Evolutionary conservation across 2,797 vertebrate species (phyloP).

Genomic region (Anguilla anguilla): DNA sequence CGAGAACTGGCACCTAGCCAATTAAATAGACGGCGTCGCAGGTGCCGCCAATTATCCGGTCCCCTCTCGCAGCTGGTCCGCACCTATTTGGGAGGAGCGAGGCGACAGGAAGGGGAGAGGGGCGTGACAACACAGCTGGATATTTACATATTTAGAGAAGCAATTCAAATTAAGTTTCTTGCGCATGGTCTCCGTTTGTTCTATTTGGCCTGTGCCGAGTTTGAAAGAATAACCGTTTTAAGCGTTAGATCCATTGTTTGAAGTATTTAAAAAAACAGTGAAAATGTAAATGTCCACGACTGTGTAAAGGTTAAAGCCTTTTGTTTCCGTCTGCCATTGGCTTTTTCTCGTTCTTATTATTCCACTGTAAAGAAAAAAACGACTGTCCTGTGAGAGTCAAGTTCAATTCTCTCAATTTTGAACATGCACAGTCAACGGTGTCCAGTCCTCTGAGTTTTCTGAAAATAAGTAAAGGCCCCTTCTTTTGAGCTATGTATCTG

Average conservation of each 20-base stretch:
- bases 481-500: not conserved
- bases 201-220: not conserved
- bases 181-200: not conserved
- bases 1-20: too few relatives aligned
- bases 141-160: not conserved
- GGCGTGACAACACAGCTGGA: not conserved
- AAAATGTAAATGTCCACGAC: not conserved
- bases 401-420: not conserved
- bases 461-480: slow-evolving; percentile 30
- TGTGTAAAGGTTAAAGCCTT: not conserved
- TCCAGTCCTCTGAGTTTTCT: not conserved
- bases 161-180: not conserved
- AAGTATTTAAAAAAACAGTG: not conserved
- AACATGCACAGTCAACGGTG: too few relatives aligned
- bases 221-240: not conserved
- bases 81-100: too few relatives aligned
- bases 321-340: not conserved
- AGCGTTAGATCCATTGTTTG: not conserved
- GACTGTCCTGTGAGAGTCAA: not conserved
- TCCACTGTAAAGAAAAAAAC: not conserved
- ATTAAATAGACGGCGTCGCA: too few relatives aligned
- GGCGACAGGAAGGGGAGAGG: too few relatives aligned
- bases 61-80: too few relatives aligned
- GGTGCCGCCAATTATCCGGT: too few relatives aligned
- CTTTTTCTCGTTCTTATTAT: not conserved